Evolutionary conservation across 2,888 invertebrate species (phyloP).

Genomic region (Euclidia mi): DNA sequence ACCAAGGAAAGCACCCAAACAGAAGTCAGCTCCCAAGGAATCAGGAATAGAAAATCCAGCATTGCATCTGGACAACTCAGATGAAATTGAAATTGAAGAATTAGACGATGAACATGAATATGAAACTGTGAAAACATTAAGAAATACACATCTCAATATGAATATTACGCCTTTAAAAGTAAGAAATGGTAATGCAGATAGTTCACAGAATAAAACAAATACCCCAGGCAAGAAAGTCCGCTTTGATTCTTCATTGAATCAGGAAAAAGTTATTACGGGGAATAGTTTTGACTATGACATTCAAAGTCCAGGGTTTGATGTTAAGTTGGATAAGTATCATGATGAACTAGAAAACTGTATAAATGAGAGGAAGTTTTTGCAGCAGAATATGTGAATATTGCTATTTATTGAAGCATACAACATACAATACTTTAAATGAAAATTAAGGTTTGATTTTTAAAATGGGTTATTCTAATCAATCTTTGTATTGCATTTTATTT

Average conservation of each 20-base stretch:
- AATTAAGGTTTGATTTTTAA: too few relatives aligned
- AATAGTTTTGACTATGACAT: constrained; percentile 84
- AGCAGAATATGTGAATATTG: constrained; percentile 80
- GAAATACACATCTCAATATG: constrained; percentile 82
- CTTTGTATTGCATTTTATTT: too few relatives aligned
- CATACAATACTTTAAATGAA: too few relatives aligned
- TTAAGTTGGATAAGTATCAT: constrained; percentile 85
- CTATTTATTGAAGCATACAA: too few relatives aligned
- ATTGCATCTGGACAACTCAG: constrained; percentile 82
- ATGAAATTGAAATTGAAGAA: constrained; percentile 85
- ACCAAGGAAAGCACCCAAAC: constrained; percentile 77
- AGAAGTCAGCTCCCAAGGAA: constrained; percentile 70
- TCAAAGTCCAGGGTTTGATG: constrained; percentile 84
- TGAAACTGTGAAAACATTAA: constrained; percentile 82
- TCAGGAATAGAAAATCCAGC: constrained; percentile 85
- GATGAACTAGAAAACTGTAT: constrained; percentile 88
- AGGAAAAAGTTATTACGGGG: constrained; percentile 85
- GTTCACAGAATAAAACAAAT: constrained; percentile 72
- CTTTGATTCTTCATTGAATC: constrained; percentile 86
- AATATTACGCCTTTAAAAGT: constrained; percentile 83
- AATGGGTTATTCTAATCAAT: too few relatives aligned
- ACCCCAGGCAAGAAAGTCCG: constrained; percentile 85
- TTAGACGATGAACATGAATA: constrained; percentile 81
- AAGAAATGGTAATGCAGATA: constrained; percentile 69
- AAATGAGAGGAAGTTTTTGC: constrained; percentile 84